Evolutionary conservation across 2,113 vertebrate species (phyloP), one percentile per base, ranked within the genome.

Genomic region (Noturus placidus): DNA sequence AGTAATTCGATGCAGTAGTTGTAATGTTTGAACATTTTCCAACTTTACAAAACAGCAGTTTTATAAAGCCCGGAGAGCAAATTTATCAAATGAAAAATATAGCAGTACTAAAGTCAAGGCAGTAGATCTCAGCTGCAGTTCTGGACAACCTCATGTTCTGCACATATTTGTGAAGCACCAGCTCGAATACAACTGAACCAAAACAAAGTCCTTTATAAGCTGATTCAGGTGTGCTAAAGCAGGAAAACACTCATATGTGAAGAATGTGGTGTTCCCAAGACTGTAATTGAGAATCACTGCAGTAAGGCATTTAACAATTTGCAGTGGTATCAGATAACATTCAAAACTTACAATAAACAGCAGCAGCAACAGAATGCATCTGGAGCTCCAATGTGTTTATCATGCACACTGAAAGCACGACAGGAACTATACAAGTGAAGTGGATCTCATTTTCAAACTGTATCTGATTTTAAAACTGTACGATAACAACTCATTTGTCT

Each of bases 11-110:
- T 89, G 93, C 91, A 94, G 93, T 92, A 93, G 91, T 91, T 92
- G 89, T 88, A 87, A 91, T 88, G 65, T 91, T 88, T 92, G 81
- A 88, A 90, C 91, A 83, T 86, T 88, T 86, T 88, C 30, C 79
- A 78, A 85, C 54, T 90, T 86, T 88, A 92, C 84, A 93, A 91
- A 92, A 90, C 92, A 93, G 92, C 90, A 93, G 92, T 93, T 92
- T 84, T 86, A 72, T 89, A 93, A 92, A 92, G 77, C 78, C n/a
- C n/a, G 57, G 85, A 89, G 82, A 89, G 93, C 91, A 93, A 89
- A 90, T 88, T 89, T 89, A 89, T 93, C 87, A 89, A 87, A 89
- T 88, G 83, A 89, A 89, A 82, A 85, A 84, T 79, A 78, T 82
- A 85, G 65, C 88, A 88, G 89, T 87, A 91, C 38, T 88, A 65